phyloP scores from a whole-genome alignment of 2,113 vertebrate genomes.

The Salvelinus fontinalis region DNA sequence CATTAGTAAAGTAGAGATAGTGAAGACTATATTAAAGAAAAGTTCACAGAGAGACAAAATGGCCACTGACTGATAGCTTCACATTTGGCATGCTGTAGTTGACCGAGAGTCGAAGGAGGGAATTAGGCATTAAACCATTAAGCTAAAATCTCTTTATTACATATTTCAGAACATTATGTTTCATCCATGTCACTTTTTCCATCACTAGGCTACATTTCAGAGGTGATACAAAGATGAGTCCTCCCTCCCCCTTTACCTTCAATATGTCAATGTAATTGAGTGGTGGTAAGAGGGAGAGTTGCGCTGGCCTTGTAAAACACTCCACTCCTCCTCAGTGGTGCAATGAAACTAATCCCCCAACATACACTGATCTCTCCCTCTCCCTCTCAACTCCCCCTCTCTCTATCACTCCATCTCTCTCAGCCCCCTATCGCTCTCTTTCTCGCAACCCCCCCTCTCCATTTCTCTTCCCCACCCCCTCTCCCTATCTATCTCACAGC shows the following conservation, averaged over 20 bases:
- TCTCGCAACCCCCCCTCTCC: conserved; percentile 4
- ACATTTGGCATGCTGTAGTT: background rate
- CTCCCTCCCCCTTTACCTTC: background rate
- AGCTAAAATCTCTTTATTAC: background rate
- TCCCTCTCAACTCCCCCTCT: background rate
- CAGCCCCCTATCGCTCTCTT: background rate
- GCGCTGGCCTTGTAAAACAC: conserved; percentile 15
- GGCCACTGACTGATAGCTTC: conserved; percentile 13
- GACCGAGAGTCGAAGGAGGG: background rate
- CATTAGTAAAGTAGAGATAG: conserved; percentile 9
- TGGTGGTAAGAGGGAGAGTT: background rate
- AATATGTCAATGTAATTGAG: background rate
- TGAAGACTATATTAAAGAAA: background rate
- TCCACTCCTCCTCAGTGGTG: conserved; percentile 34
- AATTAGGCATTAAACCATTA: background rate
- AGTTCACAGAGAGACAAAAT: background rate
- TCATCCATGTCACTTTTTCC: too few species aligned
- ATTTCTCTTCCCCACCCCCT: background rate
- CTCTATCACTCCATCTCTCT: background rate
- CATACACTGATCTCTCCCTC: conserved; percentile 1
- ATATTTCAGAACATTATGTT: too few species aligned
- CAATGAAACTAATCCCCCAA: conserved; percentile 40
- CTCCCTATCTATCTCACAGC: conserved; percentile 8
- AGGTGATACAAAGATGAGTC: too few species aligned
- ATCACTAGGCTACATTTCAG: too few species aligned